These are phyloP conservation scores for Pristiophorus japonicus DNA, from an alignment of 2,113 vertebrate genomes.

Conservation along the genomic window DNA sequence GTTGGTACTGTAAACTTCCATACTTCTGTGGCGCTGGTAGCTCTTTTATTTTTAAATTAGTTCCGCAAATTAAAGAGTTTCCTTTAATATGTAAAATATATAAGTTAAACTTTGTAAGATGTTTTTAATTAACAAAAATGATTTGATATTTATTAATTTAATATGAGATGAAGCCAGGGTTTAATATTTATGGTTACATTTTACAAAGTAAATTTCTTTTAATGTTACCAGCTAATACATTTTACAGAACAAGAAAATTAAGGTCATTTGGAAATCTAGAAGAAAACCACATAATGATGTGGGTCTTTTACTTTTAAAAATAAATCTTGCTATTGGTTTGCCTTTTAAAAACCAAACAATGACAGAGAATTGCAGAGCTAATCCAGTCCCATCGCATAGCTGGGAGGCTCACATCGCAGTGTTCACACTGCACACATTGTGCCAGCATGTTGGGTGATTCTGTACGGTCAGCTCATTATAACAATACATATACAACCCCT, in stretches of 20 bases:
- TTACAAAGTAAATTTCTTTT: neutral
- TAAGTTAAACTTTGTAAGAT: neutral
- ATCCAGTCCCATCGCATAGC: no score
- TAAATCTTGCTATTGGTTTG: neutral
- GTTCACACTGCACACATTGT: neutral
- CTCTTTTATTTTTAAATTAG: neutral
- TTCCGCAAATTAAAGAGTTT: neutral
- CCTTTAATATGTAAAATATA: neutral
- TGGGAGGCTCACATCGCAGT: no score
- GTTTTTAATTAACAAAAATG: neutral
- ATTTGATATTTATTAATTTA: neutral
- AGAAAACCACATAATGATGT: neutral
- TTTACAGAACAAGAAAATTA: neutral
- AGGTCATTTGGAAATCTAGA: neutral
- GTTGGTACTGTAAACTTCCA: neutral
- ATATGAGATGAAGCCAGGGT: neutral
- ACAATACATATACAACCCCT: neutral
- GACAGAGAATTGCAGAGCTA: no score
- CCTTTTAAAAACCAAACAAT: neutral
- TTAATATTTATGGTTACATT: neutral
- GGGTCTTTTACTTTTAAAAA: neutral
- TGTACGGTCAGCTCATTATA: neutral
- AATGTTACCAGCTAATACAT: neutral
- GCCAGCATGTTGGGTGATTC: neutral
- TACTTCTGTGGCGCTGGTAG: no score